phyloP scores from a whole-genome alignment of 2,113 vertebrate species.

The Rhipidura dahli region DNA sequence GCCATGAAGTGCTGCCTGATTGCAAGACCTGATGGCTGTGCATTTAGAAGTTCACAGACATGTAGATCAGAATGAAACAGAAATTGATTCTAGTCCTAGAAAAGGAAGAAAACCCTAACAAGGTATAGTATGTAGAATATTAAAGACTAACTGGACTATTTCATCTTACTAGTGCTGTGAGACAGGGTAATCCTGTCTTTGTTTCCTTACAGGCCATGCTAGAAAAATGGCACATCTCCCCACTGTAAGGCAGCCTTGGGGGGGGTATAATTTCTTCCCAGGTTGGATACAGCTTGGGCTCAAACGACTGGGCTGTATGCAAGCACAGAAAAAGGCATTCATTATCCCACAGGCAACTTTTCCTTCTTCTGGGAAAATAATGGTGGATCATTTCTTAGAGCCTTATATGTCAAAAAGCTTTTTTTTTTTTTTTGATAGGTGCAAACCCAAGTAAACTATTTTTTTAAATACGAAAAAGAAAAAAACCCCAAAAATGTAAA shows the following conservation, averaged over 20 bases:
- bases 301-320: not conserved
- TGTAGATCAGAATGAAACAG: not conserved
- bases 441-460: not conserved
- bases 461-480: not conserved
- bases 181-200: not conserved
- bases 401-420: not conserved
- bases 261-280: not conserved
- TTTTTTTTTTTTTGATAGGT: not conserved
- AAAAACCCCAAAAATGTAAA: not conserved
- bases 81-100: not conserved
- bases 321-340: not conserved
- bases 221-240: not conserved
- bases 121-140: not conserved
- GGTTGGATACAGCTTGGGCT: not conserved
- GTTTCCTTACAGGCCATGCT: not conserved
- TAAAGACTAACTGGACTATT: not conserved
- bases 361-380: not conserved
- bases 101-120: not conserved
- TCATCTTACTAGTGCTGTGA: not conserved
- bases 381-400: not conserved
- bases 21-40: not conserved
- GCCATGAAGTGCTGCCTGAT: not conserved
- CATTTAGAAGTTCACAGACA: slow-evolving; percentile 22
- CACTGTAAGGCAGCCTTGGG: not conserved
- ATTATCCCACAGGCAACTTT: not conserved